Conservation (phyloP, 2,113 vertebrate species). For the Leptodactylus fuscus region DNA sequence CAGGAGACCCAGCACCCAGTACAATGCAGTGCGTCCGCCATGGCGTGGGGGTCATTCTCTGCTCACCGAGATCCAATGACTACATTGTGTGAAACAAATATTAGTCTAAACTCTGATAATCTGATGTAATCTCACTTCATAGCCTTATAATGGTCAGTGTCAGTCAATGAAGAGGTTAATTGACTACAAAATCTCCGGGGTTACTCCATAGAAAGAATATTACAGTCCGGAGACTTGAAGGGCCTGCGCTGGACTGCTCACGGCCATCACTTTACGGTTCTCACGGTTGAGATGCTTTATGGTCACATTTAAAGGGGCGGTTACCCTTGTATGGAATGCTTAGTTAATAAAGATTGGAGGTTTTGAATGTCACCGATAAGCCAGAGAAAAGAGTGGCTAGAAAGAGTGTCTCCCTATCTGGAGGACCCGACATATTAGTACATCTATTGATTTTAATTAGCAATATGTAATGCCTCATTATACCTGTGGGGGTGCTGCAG, state of each 20-base stretch:
- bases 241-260: not conserved
- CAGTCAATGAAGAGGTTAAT: conserved; percentile 14
- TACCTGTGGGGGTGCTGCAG: too few relatives aligned
- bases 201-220: not conserved
- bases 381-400: too few relatives aligned
- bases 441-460: too few relatives aligned
- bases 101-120: conserved; percentile 10
- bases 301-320: not conserved
- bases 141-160: not conserved
- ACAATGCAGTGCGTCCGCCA: not conserved
- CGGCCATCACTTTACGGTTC: not conserved
- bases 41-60: not conserved
- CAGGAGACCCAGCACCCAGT: conserved; percentile 5
- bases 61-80: not conserved
- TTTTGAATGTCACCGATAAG: too few relatives aligned
- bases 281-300: not conserved
- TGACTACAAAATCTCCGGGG: not conserved
- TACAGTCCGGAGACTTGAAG: not conserved
- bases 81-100: conserved; percentile 8
- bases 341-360: not conserved
- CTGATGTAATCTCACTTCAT: not conserved
- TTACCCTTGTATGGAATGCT: too few relatives aligned
- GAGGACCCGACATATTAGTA: too few relatives aligned
- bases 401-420: not conserved
- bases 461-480: too few relatives aligned